Evolutionary conservation across 2,113 vertebrate genomes (phyloP).

Genomic region (Eudyptes chrysolophus): DNA sequence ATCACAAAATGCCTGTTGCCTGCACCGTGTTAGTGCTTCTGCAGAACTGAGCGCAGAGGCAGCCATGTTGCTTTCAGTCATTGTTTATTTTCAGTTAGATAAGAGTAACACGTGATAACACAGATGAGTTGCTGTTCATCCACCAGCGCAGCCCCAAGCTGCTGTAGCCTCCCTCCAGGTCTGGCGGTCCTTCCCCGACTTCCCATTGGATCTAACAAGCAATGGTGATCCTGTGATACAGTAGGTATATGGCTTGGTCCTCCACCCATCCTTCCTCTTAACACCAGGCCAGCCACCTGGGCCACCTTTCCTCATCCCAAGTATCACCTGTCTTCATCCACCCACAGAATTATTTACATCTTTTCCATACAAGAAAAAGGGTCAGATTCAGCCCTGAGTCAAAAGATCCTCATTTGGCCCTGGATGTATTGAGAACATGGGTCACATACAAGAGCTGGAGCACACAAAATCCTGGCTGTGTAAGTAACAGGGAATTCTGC

Average conservation of each 20-base stretch:
- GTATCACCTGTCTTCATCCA: background rate
- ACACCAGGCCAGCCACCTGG: background rate
- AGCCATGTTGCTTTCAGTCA: background rate
- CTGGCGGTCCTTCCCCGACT: background rate
- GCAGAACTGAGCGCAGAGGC: background rate
- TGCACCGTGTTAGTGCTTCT: background rate
- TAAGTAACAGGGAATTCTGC: background rate
- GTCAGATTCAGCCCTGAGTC: background rate
- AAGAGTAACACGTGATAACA: accelerated
- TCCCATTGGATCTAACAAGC: background rate
- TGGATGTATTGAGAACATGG: background rate
- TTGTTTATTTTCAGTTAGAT: background rate
- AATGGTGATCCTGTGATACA: background rate
- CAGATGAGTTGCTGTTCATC: background rate
- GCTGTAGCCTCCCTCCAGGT: background rate
- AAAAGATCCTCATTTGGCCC: background rate
- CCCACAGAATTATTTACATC: background rate
- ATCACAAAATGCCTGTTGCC: background rate
- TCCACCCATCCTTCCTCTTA: background rate
- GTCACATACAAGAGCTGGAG: background rate
- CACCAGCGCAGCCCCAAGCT: background rate
- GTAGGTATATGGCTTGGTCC: background rate
- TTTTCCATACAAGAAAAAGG: background rate
- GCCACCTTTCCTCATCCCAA: background rate
- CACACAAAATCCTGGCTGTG: background rate